Conservation (phyloP, 2,888 invertebrate species). For the Tetranychus truncatus region DNA sequence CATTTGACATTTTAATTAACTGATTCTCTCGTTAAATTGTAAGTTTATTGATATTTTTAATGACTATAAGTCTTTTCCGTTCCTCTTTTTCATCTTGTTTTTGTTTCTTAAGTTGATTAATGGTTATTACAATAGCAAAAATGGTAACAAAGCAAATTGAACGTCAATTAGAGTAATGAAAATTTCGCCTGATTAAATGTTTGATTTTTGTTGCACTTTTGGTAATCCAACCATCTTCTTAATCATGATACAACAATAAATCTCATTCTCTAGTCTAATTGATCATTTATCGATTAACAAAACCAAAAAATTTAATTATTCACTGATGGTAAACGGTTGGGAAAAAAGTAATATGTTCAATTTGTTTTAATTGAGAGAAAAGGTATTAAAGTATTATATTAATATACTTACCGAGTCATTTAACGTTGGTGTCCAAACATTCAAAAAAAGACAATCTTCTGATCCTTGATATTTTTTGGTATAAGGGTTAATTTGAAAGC, state of each 20-base stretch:
- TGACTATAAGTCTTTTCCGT: neutral
- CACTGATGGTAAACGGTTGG: no score
- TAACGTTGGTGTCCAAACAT: conserved; percentile 30
- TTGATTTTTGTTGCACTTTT: no score
- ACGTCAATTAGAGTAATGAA: neutral
- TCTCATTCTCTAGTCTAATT: neutral
- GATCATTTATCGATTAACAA: neutral
- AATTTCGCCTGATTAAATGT: neutral
- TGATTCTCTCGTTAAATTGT: neutral
- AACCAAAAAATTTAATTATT: no score
- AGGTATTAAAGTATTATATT: neutral
- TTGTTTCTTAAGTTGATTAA: neutral
- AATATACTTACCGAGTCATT: conserved; percentile 21
- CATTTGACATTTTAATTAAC: neutral
- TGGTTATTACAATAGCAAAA: neutral
- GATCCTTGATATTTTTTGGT: conserved; percentile 22
- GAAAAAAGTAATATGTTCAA: neutral
- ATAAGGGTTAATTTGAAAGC: conserved; percentile 24
- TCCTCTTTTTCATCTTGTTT: neutral
- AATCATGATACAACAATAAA: no score
- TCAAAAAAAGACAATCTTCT: conserved; percentile 31
- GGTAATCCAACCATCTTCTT: no score
- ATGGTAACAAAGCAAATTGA: neutral
- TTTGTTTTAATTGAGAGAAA: neutral
- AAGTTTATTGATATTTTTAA: neutral